Base-by-base conservation (phyloP, 30 jellyfish, hydroid and myxozoan species). In the Pelagia noctiluca region DNA sequence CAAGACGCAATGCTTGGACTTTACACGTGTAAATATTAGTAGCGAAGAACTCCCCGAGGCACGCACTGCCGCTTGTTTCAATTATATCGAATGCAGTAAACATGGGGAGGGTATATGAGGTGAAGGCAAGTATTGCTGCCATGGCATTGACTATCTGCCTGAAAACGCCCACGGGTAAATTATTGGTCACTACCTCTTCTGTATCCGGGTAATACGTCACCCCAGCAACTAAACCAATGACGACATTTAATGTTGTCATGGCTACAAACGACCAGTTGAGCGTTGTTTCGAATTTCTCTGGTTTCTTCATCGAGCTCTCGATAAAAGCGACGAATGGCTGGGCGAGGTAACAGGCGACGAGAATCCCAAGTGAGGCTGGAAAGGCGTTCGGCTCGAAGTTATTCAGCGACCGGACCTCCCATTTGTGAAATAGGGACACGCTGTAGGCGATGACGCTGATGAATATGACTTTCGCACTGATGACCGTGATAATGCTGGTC, bases 241-340 rank as follows among this genome's bases (percentile, higher is more conserved):
- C 23, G 23, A 94, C 63, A 46, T 89, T 94, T 33, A 94, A 26
- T 2, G 89, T 23, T 37, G 99, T 82, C 97, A 94, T 88, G 13
- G 97, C 96, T 35, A 88, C 52, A 71, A 88, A 88, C 1, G 99
- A 50, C 76, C 82, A 94, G 87, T 88, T 76, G 60, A 94, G 60
- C 18, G 96, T 88, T 26, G 86, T 50, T 34, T 82, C 95, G 75
- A 94, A 94, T 68, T 88, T 94, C 62, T 94, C 96, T 16, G 99
- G 99, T 35, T 71, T 71, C 66, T 84, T 84, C 99, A 94, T 94
- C 33, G 96, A 88, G 72, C 96, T 82, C 35, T 88, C 97, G 10
- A 94, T 94, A 50, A 84, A 88, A 29, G 99, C 97, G 2, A 94
- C 97, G 34, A 88, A 94, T 54, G 99, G 97, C 79, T 94, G 99